Base-by-base conservation (phyloP, 2,888 invertebrate genomes). In the Creontiades dilutus region DNA sequence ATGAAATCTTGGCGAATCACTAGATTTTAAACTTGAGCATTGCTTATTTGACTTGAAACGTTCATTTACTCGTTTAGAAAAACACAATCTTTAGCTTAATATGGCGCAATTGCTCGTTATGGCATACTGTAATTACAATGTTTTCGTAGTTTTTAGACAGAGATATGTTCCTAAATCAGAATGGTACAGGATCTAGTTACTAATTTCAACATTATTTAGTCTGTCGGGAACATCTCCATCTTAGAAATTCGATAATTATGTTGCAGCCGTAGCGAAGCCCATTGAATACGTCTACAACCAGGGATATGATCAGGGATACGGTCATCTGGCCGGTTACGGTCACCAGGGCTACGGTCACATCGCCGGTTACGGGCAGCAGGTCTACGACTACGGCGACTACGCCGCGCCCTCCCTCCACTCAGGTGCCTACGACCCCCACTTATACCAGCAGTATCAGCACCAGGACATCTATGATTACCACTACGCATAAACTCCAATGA, bases 301-400 rank as follows among this genome's bases (percentile, higher is more conserved):
- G 19, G 80, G 88, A n/a, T 89, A 89, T 57, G 46, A 68, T n/a
- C 28, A 78, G 78, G 86, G 86, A 1, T 82, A 82, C 82, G 52
- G 19, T n/a, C 84, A 84, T 0, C 23, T 75, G 1, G 2, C 23
- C 16, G 84, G 55, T 16, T 81, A 81, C 47, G 81, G 23, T 7
- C 80, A 80, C 46, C 81, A 47, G 52, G 52, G 23, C 12, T 82
- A 82, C 82, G 81, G 19, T 47, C 57, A 84, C 55, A 27, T 76
- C 76, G 23, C 76, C 27, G 84, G 46, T 13, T 81, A 86, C 61
- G 86, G 61, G 16, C 81, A 81, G n/a, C 81, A 81, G n/a, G 16
- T 47, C 68, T 86, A 86, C 86, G 86, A 75, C 75, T 86, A 86
- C 86, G 86, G 37, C 23, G 86, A 86, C 14, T 75, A 86, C 47